These are phyloP conservation scores for Cossypha polioptera DNA, from an alignment of 2,797 vertebrate genomes.

Conservation along the genomic window DNA sequence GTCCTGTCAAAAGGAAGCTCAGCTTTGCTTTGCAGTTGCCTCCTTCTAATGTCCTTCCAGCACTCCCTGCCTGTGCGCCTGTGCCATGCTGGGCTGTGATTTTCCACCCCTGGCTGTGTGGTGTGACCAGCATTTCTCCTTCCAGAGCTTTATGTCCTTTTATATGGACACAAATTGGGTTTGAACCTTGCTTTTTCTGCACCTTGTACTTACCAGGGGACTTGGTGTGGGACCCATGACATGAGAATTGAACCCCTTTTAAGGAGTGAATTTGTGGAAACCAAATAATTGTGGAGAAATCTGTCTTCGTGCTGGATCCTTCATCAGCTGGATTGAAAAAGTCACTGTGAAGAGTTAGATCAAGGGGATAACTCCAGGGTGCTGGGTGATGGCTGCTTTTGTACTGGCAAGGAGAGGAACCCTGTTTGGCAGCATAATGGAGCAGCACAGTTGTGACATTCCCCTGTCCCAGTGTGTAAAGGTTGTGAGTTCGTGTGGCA, in stretches of 20 bases:
- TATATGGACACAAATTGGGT: not conserved
- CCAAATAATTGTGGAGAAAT: rapidly evolving
- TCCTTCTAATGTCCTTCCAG: not conserved
- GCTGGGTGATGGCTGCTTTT: not conserved
- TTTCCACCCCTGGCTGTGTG: not conserved
- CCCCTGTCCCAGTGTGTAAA: not conserved
- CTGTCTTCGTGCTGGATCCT: not conserved
- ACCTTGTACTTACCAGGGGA: not conserved
- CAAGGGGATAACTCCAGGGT: not conserved
- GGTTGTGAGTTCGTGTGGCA: not conserved
- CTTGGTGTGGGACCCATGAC: not conserved
- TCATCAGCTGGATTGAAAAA: not conserved
- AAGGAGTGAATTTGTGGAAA: not conserved
- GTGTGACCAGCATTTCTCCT: not conserved
- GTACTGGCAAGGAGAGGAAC: not conserved
- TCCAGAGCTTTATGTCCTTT: not conserved
- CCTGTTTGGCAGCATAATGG: rapidly evolving
- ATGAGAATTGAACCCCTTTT: not conserved
- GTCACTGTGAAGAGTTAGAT: not conserved
- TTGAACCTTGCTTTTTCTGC: not conserved
- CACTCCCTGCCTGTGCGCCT: not conserved
- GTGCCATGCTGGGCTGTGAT: not conserved
- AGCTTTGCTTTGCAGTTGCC: not conserved
- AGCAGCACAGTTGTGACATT: not conserved
- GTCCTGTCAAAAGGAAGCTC: not conserved